Evolutionary conservation across 2,888 invertebrate species (phyloP).

Genomic region (Craniophora ligustri): DNA sequence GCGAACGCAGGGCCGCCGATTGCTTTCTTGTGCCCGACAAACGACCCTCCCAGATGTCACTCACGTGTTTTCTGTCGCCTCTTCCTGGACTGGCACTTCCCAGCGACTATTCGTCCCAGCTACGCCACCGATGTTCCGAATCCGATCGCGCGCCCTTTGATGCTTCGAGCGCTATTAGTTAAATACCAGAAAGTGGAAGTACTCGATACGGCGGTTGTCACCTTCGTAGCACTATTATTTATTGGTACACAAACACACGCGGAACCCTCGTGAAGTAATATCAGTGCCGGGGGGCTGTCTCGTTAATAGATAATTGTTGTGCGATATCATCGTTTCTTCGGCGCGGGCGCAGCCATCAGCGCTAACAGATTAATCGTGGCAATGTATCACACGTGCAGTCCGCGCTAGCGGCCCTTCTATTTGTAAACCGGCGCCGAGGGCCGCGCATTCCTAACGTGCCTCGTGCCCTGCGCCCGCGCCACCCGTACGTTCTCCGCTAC

Average conservation of each 20-base stretch:
- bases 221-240: slow-evolving; percentile 25
- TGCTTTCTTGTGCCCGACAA: slow-evolving; percentile 81
- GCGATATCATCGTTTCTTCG: slow-evolving; percentile 63
- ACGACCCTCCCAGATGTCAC: slow-evolving; percentile 82
- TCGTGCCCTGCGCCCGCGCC: slow-evolving; percentile 76
- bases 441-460: slow-evolving; percentile 85
- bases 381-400: slow-evolving; percentile 86
- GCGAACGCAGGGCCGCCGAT: slow-evolving; percentile 80
- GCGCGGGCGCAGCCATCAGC: slow-evolving; percentile 75
- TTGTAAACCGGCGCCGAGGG: slow-evolving; percentile 88
- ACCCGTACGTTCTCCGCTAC: slow-evolving; percentile 60
- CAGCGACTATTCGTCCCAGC: slow-evolving; percentile 29
- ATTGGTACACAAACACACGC: slow-evolving; percentile 50
- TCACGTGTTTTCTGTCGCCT: slow-evolving; percentile 68
- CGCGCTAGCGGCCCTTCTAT: slow-evolving; percentile 86
- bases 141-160: slow-evolving; percentile 23
- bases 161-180: slow-evolving; percentile 11
- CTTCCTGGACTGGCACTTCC: slow-evolving; percentile 57
- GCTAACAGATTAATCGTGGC: slow-evolving; percentile 84
- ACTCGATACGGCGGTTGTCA: slow-evolving; percentile 13
- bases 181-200: slow-evolving; percentile 18
- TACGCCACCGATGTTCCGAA: slow-evolving; percentile 12
- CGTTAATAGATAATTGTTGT: slow-evolving; percentile 61
- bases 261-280: slow-evolving; percentile 32
- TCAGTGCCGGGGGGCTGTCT: slow-evolving; percentile 46